Percentiles rank a stretch among this genome's conserved stretches.
Conservation (phyloP, 2,113 vertebrate species). For the Gallinago jamesoni region DNA sequence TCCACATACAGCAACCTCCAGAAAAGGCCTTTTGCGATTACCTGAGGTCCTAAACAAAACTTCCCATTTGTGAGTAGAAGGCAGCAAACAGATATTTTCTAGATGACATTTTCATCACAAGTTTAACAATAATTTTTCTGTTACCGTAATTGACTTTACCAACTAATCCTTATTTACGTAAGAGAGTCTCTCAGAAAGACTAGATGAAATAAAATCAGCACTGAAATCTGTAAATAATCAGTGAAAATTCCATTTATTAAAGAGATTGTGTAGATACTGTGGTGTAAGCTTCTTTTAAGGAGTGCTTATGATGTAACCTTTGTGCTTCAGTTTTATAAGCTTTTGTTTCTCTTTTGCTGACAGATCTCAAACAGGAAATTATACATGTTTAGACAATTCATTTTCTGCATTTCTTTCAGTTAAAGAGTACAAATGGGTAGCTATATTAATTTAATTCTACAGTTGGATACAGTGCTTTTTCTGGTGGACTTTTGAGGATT, state of each 20-base stretch:
- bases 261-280: neutral
- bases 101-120: neutral
- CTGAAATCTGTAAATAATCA: neutral
- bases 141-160: neutral
- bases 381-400: neutral
- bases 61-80: neutral
- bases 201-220: neutral
- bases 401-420: neutral
- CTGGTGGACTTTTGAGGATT: neutral
- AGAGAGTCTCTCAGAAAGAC: neutral
- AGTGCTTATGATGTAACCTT: neutral
- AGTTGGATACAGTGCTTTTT: neutral
- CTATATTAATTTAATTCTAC: neutral
- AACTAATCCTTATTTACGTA: neutral
- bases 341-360: neutral
- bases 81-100: neutral
- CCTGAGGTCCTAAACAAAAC: neutral
- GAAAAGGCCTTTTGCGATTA: neutral
- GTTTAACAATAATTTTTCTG: neutral
- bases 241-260: conserved; percentile 5
- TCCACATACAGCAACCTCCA: neutral
- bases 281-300: neutral
- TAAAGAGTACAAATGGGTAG: neutral
- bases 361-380: neutral
- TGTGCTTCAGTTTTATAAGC: neutral